Evolutionary conservation across 2,113 vertebrate genomes (phyloP).

Genomic region (Lamprologus tigripictilis): DNA sequence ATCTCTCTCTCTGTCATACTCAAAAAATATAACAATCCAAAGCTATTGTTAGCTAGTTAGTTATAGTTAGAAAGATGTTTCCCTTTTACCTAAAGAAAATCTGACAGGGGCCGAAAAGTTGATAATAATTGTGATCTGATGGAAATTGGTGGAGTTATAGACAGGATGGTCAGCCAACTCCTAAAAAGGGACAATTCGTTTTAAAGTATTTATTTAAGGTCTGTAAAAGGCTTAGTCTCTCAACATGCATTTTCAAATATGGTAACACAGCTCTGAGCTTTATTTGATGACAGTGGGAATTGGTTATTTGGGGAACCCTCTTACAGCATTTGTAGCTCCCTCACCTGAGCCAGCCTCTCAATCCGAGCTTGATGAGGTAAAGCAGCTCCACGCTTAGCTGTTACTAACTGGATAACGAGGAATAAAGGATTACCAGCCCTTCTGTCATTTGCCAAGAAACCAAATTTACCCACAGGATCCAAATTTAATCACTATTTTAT

Average conservation of each 20-base stretch:
- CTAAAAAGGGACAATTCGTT: background rate
- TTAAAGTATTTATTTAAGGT: background rate
- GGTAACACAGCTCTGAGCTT: background rate
- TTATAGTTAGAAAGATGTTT: background rate
- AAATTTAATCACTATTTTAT: background rate
- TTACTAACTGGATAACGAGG: slow-evolving; percentile 35
- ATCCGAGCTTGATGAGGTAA: slow-evolving; percentile 11
- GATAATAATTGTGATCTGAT: background rate
- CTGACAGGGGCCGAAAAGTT: background rate
- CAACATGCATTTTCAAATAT: background rate
- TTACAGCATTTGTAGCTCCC: background rate
- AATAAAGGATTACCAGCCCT: slow-evolving; percentile 25
- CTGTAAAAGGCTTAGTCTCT: background rate
- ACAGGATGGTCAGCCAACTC: background rate
- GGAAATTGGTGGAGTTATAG: background rate
- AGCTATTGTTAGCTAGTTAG: background rate
- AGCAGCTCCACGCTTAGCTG: slow-evolving; percentile 45
- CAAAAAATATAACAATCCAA: background rate
- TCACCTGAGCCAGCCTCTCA: slow-evolving; percentile 24
- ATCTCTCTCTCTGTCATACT: background rate
- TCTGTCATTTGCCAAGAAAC: background rate
- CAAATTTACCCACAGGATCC: background rate
- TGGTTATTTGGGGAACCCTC: background rate
- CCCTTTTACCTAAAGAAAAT: background rate
- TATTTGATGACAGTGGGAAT: background rate